A percentile compares a stretch with the other conserved stretches of the same genome.
phyloP scores from a whole-genome alignment of 2,113 vertebrate species.

The Falcunculus frontatus region DNA sequence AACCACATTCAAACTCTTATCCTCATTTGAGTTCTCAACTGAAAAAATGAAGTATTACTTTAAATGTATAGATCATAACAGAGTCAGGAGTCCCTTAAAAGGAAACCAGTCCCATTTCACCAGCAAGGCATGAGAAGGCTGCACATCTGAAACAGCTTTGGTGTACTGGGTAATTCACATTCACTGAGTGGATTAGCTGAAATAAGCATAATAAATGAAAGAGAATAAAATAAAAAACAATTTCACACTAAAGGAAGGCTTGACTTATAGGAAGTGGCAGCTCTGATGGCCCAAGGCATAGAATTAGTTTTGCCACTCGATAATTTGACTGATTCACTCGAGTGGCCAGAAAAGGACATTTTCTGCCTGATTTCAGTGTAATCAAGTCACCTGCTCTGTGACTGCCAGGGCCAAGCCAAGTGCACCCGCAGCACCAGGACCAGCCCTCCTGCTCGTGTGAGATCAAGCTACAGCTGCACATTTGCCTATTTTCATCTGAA shows the following conservation, averaged over 20 bases:
- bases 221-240: constrained; percentile 78
- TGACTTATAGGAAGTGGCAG: constrained; percentile 84
- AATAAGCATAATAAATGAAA: constrained; percentile 85
- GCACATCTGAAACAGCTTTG: constrained; percentile 50
- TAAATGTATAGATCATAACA: not conserved
- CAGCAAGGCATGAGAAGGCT: not conserved
- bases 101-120: not conserved
- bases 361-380: constrained; percentile 82
- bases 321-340: constrained; percentile 84
- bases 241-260: constrained; percentile 78
- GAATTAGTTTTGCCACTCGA: constrained; percentile 82
- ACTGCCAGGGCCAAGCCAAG: constrained; percentile 50
- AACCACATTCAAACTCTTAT: not conserved
- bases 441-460: not conserved
- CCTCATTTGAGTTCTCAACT: not conserved
- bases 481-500: not conserved
- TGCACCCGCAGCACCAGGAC: not conserved
- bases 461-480: not conserved
- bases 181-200: constrained; percentile 70
- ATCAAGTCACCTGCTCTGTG: constrained; percentile 78
- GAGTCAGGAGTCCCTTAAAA: not conserved
- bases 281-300: constrained; percentile 72
- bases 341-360: constrained; percentile 80
- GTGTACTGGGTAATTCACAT: constrained; percentile 45
- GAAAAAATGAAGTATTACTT: not conserved